Conservation (phyloP, 2,888 invertebrate genomes). For the Limulus polyphemus region DNA sequence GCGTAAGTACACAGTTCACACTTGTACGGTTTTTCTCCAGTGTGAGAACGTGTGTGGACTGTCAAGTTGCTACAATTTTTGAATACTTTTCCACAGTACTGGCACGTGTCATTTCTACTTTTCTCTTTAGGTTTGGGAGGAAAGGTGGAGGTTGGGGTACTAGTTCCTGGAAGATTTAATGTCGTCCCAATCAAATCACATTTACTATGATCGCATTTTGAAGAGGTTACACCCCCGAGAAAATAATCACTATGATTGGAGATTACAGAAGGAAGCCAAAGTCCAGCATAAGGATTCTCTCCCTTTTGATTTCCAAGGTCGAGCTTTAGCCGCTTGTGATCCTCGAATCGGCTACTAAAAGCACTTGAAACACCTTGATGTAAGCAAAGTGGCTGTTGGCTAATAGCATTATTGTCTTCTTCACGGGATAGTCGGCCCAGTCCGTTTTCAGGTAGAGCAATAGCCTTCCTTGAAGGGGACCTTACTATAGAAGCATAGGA, state of each 20-base stretch:
- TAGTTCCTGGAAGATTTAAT: too few relatives aligned
- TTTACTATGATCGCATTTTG: slow-evolving; percentile 37
- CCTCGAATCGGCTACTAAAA: slow-evolving; percentile 35
- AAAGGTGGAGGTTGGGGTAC: too few relatives aligned
- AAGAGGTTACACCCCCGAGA: slow-evolving; percentile 20
- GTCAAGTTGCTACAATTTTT: slow-evolving; percentile 98
- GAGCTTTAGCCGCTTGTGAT: slow-evolving; percentile 65
- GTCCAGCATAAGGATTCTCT: slow-evolving; percentile 46
- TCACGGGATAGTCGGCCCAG: slow-evolving; percentile 1
- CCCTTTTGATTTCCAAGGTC: slow-evolving; percentile 38
- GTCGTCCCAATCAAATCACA: too few relatives aligned
- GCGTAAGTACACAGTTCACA: slow-evolving; percentile 98
- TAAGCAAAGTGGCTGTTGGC: slow-evolving; percentile 49
- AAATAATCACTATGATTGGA: slow-evolving; percentile 29
- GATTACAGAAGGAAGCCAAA: slow-evolving; percentile 66
- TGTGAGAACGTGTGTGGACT: slow-evolving; percentile 93
- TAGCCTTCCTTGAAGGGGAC: slow-evolving; percentile 12
- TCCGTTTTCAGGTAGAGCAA: slow-evolving; percentile 1
- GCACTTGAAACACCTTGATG: slow-evolving; percentile 59
- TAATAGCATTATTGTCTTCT: slow-evolving; percentile 5
- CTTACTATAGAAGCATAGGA: too few relatives aligned
- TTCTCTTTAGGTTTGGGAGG: slow-evolving; percentile 47
- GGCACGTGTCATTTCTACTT: slow-evolving; percentile 84
- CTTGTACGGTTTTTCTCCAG: slow-evolving; percentile 98
- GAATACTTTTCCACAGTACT: slow-evolving; percentile 73